Conservation (phyloP, 2,113 vertebrate genomes). For the Motacilla tschutschensis region DNA sequence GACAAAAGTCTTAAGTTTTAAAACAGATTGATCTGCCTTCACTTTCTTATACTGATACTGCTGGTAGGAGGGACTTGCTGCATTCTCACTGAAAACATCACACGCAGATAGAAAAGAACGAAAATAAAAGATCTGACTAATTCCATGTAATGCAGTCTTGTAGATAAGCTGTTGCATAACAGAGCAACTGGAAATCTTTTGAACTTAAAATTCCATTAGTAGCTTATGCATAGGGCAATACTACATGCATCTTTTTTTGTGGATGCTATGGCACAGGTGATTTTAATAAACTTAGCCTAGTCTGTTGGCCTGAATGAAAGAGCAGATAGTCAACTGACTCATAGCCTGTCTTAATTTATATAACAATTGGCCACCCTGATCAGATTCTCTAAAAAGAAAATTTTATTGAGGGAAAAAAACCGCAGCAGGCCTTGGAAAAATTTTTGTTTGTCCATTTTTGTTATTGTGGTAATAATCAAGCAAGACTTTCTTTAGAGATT, state of each 20-base stretch:
- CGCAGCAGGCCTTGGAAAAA: neutral
- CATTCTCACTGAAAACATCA: neutral
- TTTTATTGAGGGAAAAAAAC: neutral
- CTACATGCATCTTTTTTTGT: neutral
- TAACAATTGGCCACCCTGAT: neutral
- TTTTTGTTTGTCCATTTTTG: accelerated
- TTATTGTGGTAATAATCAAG: neutral
- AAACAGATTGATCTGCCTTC: neutral
- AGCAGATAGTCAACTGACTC: neutral
- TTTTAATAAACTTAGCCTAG: neutral
- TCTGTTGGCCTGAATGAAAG: neutral
- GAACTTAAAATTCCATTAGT: neutral
- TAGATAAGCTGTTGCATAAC: neutral
- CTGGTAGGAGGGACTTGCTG: neutral
- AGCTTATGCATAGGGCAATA: neutral
- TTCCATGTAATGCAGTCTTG: neutral
- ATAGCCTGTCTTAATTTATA: neutral
- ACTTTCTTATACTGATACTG: neutral
- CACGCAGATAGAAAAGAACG: neutral
- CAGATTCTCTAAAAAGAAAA: neutral
- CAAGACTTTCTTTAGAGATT: neutral
- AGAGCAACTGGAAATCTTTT: neutral
- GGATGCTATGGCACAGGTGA: neutral
- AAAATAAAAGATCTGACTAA: neutral
- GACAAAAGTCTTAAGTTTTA: neutral